Evolutionary conservation across 1,140 invertebrate genomes (phyloP).

Genomic region (Phthorimaea operculella): DNA sequence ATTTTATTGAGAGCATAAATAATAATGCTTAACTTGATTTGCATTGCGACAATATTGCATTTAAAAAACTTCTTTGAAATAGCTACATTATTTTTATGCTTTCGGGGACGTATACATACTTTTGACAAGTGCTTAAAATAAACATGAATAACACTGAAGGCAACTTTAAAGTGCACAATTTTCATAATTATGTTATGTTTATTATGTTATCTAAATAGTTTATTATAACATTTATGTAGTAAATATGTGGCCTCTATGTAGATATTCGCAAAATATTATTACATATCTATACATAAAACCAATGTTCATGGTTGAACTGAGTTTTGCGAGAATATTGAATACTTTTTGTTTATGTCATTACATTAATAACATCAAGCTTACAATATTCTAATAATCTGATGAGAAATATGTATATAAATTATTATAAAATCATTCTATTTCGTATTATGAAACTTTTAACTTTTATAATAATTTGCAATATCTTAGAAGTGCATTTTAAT

Average conservation of each 20-base stretch:
- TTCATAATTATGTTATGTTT: slow-evolving; percentile 24
- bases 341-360: neutral
- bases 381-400: no score
- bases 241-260: slow-evolving; percentile 61
- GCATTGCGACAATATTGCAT: no score
- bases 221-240: slow-evolving; percentile 39
- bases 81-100: no score
- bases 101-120: neutral
- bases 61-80: no score
- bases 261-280: slow-evolving; percentile 58
- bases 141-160: slow-evolving; percentile 40
- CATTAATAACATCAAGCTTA: neutral
- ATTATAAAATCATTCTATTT: no score
- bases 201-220: slow-evolving; percentile 32
- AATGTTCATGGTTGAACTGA: neutral
- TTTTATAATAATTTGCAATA: no score
- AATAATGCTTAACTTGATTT: neutral
- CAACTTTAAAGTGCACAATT: slow-evolving; percentile 33
- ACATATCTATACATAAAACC: neutral
- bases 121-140: slow-evolving; percentile 2
- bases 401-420: no score
- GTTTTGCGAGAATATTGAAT: neutral
- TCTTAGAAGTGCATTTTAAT: no score
- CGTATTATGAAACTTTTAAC: no score
- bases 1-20: neutral